A percentile compares a stretch with the other conserved stretches of the same genome.
These are phyloP conservation scores for Oscheius onirici DNA, from an alignment of 2,888 invertebrate genomes.

Conservation along the genomic window DNA sequence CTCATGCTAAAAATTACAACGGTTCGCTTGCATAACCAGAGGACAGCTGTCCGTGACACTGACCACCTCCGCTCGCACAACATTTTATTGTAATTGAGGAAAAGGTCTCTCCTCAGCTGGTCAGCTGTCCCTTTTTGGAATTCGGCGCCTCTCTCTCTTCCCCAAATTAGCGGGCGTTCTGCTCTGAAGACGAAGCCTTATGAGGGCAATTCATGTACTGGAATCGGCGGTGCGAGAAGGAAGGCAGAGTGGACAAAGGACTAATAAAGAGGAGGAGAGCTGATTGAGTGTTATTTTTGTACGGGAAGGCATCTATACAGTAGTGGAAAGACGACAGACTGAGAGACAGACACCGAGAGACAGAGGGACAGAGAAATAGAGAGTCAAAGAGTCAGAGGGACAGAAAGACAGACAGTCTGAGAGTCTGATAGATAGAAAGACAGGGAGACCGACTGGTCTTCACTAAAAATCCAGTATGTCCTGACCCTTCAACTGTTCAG, in stretches of 20 bases:
- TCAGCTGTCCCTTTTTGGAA: too few relatives aligned
- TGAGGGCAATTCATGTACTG: conserved; percentile 15
- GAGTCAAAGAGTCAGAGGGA: too few relatives aligned
- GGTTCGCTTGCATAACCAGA: too few relatives aligned
- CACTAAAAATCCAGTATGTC: too few relatives aligned
- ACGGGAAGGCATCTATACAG: neutral
- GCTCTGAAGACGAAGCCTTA: neutral
- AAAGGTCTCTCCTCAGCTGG: neutral
- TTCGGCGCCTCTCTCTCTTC: too few relatives aligned
- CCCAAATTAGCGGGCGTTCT: conserved; percentile 12
- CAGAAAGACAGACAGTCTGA: neutral
- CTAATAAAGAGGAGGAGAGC: neutral
- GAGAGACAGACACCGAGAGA: neutral
- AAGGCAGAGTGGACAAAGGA: neutral
- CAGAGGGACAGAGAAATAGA: neutral
- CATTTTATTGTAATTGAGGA: conserved; percentile 2
- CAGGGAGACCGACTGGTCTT: too few relatives aligned
- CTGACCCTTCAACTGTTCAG: too few relatives aligned
- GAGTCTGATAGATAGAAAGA: neutral
- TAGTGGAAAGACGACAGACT: neutral
- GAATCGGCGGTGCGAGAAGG: too few relatives aligned
- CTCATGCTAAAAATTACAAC: too few relatives aligned
- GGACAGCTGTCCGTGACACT: neutral
- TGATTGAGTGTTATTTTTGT: neutral
- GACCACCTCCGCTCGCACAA: neutral